A percentile compares a stretch with the other conserved stretches of the same genome.
phyloP scores from a whole-genome alignment of 2,113 vertebrate species.

The Gnathonemus echidnorhynchus region DNA sequence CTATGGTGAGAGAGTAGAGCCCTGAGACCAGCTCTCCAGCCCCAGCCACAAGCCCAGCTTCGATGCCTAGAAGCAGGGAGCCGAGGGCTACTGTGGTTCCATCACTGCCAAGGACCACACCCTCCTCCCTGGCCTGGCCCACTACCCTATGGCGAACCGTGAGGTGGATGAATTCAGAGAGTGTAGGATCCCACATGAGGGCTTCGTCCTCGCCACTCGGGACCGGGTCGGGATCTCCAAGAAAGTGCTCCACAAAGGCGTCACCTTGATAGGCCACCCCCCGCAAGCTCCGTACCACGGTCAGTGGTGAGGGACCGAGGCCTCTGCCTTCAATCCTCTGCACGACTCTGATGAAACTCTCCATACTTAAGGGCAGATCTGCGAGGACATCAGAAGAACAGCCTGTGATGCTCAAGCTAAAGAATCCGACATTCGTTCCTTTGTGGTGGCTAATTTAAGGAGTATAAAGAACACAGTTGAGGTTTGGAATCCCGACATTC shows the following conservation, averaged over 20 bases:
- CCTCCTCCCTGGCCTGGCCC: constrained; percentile 34
- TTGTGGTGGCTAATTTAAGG: background rate
- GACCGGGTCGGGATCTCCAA: constrained; percentile 13
- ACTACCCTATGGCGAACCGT: constrained; percentile 40
- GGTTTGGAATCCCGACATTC: background rate
- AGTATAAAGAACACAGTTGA: background rate
- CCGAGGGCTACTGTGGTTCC: constrained; percentile 70
- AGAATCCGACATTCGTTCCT: background rate
- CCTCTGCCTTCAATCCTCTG: constrained; percentile 48
- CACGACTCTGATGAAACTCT: constrained; percentile 57
- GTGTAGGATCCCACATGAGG: constrained; percentile 25
- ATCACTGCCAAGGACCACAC: constrained; percentile 68
- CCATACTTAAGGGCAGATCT: constrained; percentile 50
- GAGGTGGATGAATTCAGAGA: constrained; percentile 38
- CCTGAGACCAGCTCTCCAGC: background rate
- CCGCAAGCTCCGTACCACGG: constrained; percentile 37
- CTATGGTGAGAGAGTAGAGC: constrained; percentile 57
- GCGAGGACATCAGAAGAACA: constrained; percentile 36
- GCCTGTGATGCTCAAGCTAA: background rate
- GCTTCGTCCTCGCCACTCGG: accelerated
- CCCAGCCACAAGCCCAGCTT: constrained; percentile 53
- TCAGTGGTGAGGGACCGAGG: constrained; percentile 4
- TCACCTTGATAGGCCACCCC: constrained; percentile 30
- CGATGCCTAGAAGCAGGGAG: constrained; percentile 66
- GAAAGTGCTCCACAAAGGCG: constrained; percentile 37